Percentiles rank a stretch among this genome's conserved stretches.
Evolutionary conservation across 1,140 invertebrate species (phyloP).

Genomic region (Bombus haemorrhoidalis): DNA sequence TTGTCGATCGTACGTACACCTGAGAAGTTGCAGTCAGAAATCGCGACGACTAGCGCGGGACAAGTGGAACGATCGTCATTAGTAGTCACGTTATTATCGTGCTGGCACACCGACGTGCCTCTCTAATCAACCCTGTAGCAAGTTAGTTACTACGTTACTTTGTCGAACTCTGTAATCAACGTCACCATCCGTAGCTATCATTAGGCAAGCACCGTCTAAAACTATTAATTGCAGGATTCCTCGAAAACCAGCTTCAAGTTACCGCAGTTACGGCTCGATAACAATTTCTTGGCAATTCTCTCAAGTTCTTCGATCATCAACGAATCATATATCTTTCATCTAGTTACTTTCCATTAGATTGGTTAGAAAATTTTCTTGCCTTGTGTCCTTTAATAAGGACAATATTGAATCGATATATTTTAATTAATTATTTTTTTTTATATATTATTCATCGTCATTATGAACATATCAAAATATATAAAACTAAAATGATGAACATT

Average conservation of each 20-base stretch:
- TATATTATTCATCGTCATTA: too few species aligned
- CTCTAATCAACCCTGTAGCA: constrained; percentile 67
- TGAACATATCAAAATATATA: too few species aligned
- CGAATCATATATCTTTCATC: not conserved
- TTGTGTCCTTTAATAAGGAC: not conserved
- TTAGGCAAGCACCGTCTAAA: constrained; percentile 55
- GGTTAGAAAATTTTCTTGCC: not conserved
- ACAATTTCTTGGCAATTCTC: constrained; percentile 8
- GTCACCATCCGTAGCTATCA: constrained; percentile 57
- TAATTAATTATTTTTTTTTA: not conserved
- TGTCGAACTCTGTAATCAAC: constrained; percentile 71
- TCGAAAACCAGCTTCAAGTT: not conserved
- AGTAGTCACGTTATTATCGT: constrained; percentile 60
- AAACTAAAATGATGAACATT: too few species aligned
- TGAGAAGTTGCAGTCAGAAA: not conserved
- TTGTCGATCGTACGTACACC: too few species aligned
- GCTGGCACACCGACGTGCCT: constrained; percentile 46
- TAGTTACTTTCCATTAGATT: not conserved
- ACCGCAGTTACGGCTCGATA: not conserved
- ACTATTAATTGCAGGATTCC: constrained; percentile 61
- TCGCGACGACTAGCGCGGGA: constrained; percentile 20
- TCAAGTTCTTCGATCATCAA: not conserved
- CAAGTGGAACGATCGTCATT: constrained; percentile 62
- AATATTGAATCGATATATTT: not conserved
- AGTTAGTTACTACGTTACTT: constrained; percentile 68